Base-by-base conservation (phyloP, 2,797 vertebrate species). In the Gambusia yucatana region DNA sequence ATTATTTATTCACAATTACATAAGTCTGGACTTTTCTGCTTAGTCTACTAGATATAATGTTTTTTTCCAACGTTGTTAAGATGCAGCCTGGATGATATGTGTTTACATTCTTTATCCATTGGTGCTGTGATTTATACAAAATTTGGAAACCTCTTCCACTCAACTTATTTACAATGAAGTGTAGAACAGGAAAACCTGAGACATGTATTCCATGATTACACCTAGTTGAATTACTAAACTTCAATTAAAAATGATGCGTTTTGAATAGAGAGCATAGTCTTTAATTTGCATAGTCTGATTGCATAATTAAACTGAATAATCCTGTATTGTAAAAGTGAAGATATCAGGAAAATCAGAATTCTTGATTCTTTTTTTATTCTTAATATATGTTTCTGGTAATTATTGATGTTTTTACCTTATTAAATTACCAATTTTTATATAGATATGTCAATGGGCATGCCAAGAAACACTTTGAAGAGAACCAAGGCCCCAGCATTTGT, bases 361-460 rank as follows among this genome's bases (percentile, higher is more conserved):
- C 8, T 8, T 65, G 7, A 36, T 65, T 20, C 0, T 47, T 39
- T 2, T 67, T n/a, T 3, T 43, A 52, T 6, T 48, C 14, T 52
- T 67, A 28, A 10, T 41, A 41, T 30, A 20, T 28, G 25, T 28
- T 39, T 41, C 33, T 52, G 33, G 3, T 47, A 28, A 57, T 80
- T 80, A 22, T 39, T 87, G 11, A 76, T 77, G 11, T 22, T 79
- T 36, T 79, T 13, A 52, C 17, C 1, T 71, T 61, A 6, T 83
- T 6, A 87, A 74, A 2, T 41, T 0, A 76, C 82, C 0, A 79
- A 44, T 11, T 65, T 36, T 69, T 0, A 57, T 44, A n/a, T 86
- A 99, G 98, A 88, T 99, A 99, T 75, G 98, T 99, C 80, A 99
- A 98, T 82, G 98, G 98, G 77, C 98, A 99, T 87, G 98, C 98